Evolutionary conservation across 2,797 vertebrate genomes (phyloP).

Genomic region (Myripristis jacobus): DNA sequence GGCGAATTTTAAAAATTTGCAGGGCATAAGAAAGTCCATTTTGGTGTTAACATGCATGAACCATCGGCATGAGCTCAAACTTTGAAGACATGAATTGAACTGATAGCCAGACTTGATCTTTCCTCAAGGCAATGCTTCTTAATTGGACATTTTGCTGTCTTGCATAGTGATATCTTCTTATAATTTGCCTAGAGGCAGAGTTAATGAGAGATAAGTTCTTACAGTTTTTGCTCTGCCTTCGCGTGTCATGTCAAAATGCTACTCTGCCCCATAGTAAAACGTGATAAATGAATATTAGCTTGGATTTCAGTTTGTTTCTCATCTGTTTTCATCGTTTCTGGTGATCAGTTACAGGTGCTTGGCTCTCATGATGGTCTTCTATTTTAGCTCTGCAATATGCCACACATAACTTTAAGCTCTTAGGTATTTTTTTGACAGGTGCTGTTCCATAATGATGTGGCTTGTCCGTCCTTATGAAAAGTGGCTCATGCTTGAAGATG

Average conservation of each 20-base stretch:
- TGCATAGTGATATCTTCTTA: not conserved
- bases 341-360: slow-evolving; percentile 21
- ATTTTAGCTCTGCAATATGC: slow-evolving; percentile 13
- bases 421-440: slow-evolving; percentile 33
- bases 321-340: slow-evolving; percentile 5
- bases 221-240: not conserved
- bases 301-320: not conserved
- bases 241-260: not conserved
- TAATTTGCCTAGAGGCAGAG: not conserved
- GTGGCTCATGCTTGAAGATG: slow-evolving; percentile 40
- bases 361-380: slow-evolving; percentile 8
- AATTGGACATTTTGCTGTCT: not conserved
- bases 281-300: not conserved
- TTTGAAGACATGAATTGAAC: not conserved
- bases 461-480: slow-evolving; percentile 47
- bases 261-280: not conserved
- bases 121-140: not conserved
- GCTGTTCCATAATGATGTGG: slow-evolving; percentile 25
- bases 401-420: slow-evolving; percentile 26
- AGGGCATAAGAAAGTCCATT: not conserved
- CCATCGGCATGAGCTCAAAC: not conserved
- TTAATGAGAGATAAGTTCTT: not conserved
- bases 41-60: not conserved
- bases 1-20: too few relatives aligned
- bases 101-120: not conserved